Percentiles rank a stretch among this genome's conserved stretches.
phyloP scores from a whole-genome alignment of 92 coral and sea anemone genomes.

The Zoanthus gigantus region DNA sequence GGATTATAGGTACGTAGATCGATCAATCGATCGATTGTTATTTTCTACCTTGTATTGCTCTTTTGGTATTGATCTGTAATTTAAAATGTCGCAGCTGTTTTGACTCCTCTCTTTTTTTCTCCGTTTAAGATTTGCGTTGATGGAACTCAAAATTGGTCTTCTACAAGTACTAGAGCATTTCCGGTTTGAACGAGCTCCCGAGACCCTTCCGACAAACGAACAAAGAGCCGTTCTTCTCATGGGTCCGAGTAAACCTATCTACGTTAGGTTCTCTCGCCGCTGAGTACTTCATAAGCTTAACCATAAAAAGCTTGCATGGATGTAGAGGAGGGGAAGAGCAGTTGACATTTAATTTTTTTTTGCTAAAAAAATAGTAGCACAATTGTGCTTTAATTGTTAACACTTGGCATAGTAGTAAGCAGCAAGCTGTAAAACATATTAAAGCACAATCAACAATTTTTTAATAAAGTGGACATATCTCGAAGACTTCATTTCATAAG shows the following conservation, averaged over 20 bases:
- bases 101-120: not conserved
- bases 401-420: too few species aligned
- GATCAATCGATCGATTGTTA: too few species aligned
- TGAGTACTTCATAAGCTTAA: not conserved
- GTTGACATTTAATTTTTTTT: too few species aligned
- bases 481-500: too few species aligned
- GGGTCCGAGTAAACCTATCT: slow-evolving; percentile 34
- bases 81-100: not conserved
- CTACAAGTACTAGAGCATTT: slow-evolving; percentile 21
- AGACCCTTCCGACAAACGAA: slow-evolving; percentile 41
- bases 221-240: slow-evolving; percentile 43
- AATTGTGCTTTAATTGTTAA: too few species aligned
- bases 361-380: too few species aligned
- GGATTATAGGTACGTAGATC: too few species aligned
- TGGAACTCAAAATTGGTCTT: slow-evolving; percentile 43
- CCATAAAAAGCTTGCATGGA: too few species aligned
- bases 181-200: slow-evolving; percentile 51
- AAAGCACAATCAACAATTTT: too few species aligned
- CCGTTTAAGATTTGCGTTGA: slow-evolving; percentile 19
- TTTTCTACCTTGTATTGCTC: not conserved
- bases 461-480: too few species aligned
- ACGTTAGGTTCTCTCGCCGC: slow-evolving; percentile 32
- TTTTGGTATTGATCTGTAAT: not conserved
- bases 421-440: too few species aligned
- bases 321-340: too few species aligned